Conservation (phyloP, 2,113 vertebrate species). For the Pipra filicauda region DNA sequence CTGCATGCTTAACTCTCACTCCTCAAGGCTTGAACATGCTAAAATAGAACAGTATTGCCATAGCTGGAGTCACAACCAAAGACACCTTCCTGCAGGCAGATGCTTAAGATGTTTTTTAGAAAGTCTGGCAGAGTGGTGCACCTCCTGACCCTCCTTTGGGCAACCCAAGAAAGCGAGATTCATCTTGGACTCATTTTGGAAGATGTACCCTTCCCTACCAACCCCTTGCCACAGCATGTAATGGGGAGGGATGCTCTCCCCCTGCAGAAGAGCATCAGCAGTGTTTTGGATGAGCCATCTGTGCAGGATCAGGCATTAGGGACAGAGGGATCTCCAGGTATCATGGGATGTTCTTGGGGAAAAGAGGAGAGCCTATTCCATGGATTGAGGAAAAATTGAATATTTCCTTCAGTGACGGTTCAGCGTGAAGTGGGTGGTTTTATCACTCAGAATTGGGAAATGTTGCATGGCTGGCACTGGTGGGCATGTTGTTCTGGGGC, state of each 20-base stretch:
- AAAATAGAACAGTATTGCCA: background rate
- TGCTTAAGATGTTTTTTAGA: background rate
- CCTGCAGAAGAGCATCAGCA: background rate
- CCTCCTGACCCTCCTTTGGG: background rate
- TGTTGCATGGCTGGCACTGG: accelerated
- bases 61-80: background rate
- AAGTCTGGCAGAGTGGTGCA: background rate
- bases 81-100: background rate
- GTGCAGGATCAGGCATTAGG: background rate
- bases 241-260: background rate
- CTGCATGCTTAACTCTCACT: background rate
- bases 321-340: background rate
- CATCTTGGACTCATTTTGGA: background rate
- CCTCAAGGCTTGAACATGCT: background rate
- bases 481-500: background rate
- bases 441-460: background rate
- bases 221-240: background rate
- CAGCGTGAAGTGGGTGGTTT: background rate
- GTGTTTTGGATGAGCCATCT: background rate
- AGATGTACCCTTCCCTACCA: background rate
- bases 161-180: background rate
- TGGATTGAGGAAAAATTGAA: accelerated
- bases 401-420: background rate
- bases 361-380: background rate
- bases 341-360: background rate